Base-by-base conservation (phyloP, 2,888 invertebrate genomes). In the Sarcophaga subvicina region DNA sequence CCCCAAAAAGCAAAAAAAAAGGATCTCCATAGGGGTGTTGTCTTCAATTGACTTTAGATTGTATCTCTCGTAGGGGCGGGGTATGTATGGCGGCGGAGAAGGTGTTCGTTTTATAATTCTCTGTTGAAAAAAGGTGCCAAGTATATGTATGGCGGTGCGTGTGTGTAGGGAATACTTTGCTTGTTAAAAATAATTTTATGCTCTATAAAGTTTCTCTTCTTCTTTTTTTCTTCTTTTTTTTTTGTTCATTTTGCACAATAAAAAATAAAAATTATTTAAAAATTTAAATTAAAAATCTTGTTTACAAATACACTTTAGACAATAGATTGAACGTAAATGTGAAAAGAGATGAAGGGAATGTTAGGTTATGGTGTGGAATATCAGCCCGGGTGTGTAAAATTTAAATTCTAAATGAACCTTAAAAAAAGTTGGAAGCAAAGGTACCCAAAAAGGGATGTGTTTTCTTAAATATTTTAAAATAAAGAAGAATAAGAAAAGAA, bases 1-100 rank as follows among this genome's bases (percentile, higher is more conserved):
- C 37, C 6, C 37, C 6, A 49, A 49, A 17, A 54, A 54, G 3
- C 0, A 17, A 5, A 3, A 54, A 54, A 54, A 54, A 54, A 85
- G 76, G 79, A 81, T 87, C 81, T 84, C 47, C 66, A 78, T 84
- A 71, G 81, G 84, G 75, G 81, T 87, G 84, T 87, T 87, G 87
- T 84, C 87, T 84, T 84, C 81, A 87, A 83, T 87, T 87, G 83
- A 87, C 83, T 84, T 87, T 81, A 67, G 62, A 63, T 47, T 45
- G 20, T 69, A 10, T 64, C 25, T 64, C 54, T 37, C 37, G 37
- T 37, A 54, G 54, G 17, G 17, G 17, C 2, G 3, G 17, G 22
- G 1, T 14, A 14, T 6, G 37, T 2, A 8, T 8, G 37, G 37
- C 17, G 22, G 22, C 1, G 22, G 4, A 14, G 54, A 14, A 54